Evolutionary conservation across 2,888 invertebrate species (phyloP).

Genomic region (Apantesis nais): DNA sequence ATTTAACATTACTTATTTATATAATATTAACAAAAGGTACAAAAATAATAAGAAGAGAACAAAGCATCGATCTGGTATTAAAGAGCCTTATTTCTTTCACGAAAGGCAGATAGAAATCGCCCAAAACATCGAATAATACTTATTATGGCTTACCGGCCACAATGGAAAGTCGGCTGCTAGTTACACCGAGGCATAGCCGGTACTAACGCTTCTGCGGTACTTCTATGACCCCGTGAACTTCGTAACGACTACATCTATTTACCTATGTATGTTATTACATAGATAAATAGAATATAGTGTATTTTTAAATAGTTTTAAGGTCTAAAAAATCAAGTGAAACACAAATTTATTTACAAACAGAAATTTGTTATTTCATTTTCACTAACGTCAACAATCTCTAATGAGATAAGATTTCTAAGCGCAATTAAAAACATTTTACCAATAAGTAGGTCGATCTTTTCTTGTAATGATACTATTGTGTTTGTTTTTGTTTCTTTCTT

Average conservation of each 20-base stretch:
- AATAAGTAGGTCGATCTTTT: no score
- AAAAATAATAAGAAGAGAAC: conserved; percentile 55
- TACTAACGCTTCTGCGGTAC: background rate
- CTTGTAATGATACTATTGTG: background rate
- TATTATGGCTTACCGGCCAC: conserved; percentile 64
- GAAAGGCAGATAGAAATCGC: conserved; percentile 60
- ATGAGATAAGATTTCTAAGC: no score
- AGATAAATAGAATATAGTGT: no score
- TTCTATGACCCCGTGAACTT: background rate
- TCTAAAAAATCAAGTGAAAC: no score
- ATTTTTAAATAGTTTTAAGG: no score
- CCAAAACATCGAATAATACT: conserved; percentile 71
- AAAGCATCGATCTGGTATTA: conserved; percentile 60
- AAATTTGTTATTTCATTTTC: no score
- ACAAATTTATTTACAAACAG: no score
- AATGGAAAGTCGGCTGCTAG: conserved; percentile 43
- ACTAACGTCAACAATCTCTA: no score
- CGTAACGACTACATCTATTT: no score
- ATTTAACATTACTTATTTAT: conserved; percentile 59
- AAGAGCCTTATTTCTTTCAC: conserved; percentile 60
- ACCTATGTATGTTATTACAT: no score
- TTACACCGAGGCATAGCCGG: conserved; percentile 51
- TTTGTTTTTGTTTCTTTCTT: background rate
- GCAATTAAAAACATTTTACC: no score
- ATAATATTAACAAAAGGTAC: conserved; percentile 62